Evolutionary conservation across 2,888 invertebrate species (phyloP).

Genomic region (Eilema sororculum): DNA sequence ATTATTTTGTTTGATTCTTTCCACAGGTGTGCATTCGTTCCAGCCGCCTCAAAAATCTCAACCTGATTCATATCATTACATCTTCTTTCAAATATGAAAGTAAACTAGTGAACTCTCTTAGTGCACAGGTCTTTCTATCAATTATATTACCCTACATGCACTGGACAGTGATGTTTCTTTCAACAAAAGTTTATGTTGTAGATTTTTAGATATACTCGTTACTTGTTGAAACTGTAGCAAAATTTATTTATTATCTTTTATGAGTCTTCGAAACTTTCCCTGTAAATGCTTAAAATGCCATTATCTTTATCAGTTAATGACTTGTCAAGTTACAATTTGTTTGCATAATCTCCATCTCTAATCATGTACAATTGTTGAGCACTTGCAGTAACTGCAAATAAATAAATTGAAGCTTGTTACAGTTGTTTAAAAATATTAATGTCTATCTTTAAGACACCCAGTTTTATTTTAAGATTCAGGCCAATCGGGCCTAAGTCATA

Average conservation of each 20-base stretch:
- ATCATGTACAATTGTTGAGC: conserved; percentile 27
- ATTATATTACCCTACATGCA: neutral
- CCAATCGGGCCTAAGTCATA: no score
- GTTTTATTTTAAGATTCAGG: no score
- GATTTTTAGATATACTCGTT: no score
- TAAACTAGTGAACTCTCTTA: no score
- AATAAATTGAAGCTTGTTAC: neutral
- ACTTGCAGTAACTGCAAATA: conserved; percentile 7
- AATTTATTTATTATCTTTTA: neutral
- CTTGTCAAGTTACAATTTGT: conserved; percentile 23
- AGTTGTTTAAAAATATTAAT: neutral
- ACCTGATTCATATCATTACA: neutral
- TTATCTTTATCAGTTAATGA: conserved; percentile 21
- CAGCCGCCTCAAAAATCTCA: neutral
- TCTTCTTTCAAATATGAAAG: neutral
- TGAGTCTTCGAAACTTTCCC: neutral
- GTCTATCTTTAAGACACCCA: neutral
- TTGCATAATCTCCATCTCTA: conserved; percentile 18
- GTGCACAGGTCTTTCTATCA: neutral
- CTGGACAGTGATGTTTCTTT: no score
- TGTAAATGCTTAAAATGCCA: conserved; percentile 4
- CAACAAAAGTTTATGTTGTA: no score
- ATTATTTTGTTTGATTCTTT: no score
- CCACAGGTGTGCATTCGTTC: neutral
- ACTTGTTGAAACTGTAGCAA: neutral